Evolutionary conservation across 2,888 invertebrate species (phyloP), one percentile per base, ranked within the genome.

Genomic region (Cerastoderma edule): DNA sequence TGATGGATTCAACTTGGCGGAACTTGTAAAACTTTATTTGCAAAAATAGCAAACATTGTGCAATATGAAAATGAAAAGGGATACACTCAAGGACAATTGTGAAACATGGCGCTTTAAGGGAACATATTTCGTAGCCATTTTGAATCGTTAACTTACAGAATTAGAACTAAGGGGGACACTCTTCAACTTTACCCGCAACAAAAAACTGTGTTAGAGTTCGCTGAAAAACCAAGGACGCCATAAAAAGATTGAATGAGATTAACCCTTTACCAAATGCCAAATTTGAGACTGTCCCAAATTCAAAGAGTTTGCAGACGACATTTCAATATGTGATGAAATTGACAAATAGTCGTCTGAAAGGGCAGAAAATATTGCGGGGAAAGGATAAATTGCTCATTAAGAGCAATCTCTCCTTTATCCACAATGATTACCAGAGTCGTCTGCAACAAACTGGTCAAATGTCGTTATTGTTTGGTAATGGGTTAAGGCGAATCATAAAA

Each of bases 181-280:
- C n/a, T n/a, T n/a, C n/a, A n/a, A n/a, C n/a, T n/a, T n/a, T n/a
- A n/a, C n/a, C n/a, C n/a, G n/a, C n/a, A n/a, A n/a, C n/a, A n/a
- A n/a, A n/a, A n/a, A n/a, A n/a, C 39, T 39, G 39, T 39, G 8
- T 39, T 39, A 16, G 10, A 39, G 39, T 10, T 39, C 10, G 8
- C 39, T 73, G 6, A 16, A 32, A 4, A 67, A 75, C 27, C 74
- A 78, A 44, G 8, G 39, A 16, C 39, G 8, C 16, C 10, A 39
- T 10, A 16, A 39, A 39, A 39, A 39, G 8, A 16, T 39, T 10
- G 16, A 39, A 39, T 16, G 39, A 39, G 8, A 39, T 50, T 50
- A 22, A 50, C 50, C 22, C 2, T 5, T 2, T 50, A 50, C 50
- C 2, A 50, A 3, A 50, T 10, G 10, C 22, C 19, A 2, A 10